Evolutionary conservation across 2,113 vertebrate species (phyloP).

Genomic region (Lasiurus cinereus): DNA sequence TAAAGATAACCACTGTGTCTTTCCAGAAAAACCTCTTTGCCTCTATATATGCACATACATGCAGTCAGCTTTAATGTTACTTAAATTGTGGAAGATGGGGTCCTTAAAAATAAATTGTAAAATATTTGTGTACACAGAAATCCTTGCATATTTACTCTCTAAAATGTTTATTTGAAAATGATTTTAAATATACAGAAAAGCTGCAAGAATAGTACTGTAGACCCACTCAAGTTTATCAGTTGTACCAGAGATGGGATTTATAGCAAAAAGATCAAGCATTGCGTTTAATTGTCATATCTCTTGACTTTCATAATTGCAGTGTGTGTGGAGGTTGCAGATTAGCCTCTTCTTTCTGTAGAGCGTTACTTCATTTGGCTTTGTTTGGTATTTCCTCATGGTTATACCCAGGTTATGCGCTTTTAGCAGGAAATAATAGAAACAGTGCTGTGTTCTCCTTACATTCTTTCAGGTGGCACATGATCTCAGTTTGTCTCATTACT

Average conservation of each 20-base stretch:
- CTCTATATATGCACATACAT: not conserved
- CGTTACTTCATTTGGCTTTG: not conserved
- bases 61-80: not conserved
- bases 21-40: not conserved
- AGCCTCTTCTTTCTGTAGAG: not conserved
- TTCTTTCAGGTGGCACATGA: not conserved
- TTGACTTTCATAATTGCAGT: not conserved
- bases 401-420: not conserved
- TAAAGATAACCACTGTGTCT: not conserved
- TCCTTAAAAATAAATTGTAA: not conserved
- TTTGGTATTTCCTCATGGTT: not conserved
- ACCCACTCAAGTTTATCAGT: not conserved
- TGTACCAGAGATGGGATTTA: not conserved
- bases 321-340: not conserved
- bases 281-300: not conserved
- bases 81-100: not conserved
- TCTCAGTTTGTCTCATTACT: not conserved
- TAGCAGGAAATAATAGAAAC: not conserved
- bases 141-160: not conserved
- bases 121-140: not conserved
- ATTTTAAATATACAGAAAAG: not conserved
- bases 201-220: not conserved
- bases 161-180: slow-evolving; percentile 26
- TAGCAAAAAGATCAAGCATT: not conserved
- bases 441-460: not conserved